These are phyloP conservation scores for Melanotaenia duboulayi DNA, from an alignment of 2,113 vertebrate genomes.

Conservation along the genomic window DNA sequence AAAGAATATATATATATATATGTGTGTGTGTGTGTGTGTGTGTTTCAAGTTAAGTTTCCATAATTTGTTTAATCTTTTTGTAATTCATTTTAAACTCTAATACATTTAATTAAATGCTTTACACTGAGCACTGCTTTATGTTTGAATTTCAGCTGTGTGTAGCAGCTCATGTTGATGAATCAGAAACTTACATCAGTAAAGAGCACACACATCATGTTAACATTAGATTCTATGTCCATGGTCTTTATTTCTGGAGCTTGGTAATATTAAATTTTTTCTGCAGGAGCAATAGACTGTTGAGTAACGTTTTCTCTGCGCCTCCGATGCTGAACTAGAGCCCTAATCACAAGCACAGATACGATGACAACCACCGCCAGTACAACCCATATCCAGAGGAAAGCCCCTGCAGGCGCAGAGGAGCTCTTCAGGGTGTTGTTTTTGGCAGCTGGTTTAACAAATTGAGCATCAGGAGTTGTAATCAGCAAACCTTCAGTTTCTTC, in stretches of 20 bases:
- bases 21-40: no score
- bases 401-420: background rate
- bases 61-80: no score
- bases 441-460: background rate
- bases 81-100: no score
- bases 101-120: no score
- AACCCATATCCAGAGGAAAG: conserved; percentile 65
- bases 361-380: conserved; percentile 15
- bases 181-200: no score
- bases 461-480: background rate
- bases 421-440: conserved; percentile 9
- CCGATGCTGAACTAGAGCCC: conserved; percentile 43
- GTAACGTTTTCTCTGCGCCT: conserved; percentile 19
- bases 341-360: conserved; percentile 13
- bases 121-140: no score
- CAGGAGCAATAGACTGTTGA: background rate
- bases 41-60: no score
- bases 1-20: no score
- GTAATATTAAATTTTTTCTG: conserved; percentile 14
- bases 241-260: background rate
- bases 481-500: background rate
- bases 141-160: no score
- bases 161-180: no score
- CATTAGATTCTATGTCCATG: no score
- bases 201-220: no score